These are phyloP conservation scores for Branchipolynoe longqiensis DNA, from an alignment of 2,888 invertebrate species.

Conservation along the genomic window DNA sequence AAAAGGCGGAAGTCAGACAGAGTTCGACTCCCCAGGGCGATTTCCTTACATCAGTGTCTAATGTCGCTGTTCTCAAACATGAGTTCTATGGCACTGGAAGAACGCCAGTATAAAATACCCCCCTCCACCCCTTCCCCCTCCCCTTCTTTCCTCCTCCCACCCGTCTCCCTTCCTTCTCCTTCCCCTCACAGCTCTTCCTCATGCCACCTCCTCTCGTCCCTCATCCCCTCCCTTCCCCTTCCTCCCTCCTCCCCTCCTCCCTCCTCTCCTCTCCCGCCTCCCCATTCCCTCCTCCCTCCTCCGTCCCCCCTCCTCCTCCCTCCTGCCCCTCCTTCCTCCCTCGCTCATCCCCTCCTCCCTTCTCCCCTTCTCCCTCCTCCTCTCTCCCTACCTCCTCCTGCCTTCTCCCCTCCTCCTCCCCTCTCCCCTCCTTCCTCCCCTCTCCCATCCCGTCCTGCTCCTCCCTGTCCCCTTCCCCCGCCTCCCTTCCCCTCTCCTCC, in stretches of 20 bases:
- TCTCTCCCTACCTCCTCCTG: not conserved
- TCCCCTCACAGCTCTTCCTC: not conserved
- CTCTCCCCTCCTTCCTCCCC: slow-evolving; percentile 12
- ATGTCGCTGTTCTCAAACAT: too few relatives aligned
- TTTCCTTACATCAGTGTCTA: too few relatives aligned
- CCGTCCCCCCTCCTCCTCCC: not conserved
- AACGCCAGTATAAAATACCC: too few relatives aligned
- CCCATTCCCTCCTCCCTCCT: not conserved
- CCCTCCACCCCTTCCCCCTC: not conserved
- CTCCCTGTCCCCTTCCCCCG: too few relatives aligned
- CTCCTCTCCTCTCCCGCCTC: not conserved
- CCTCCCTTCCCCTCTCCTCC: too few relatives aligned
- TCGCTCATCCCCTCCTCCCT: not conserved
- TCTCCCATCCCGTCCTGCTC: slow-evolving; percentile 6
- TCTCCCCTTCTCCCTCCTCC: not conserved
- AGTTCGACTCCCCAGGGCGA: too few relatives aligned
- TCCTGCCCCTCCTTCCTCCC: not conserved
- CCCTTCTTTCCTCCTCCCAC: not conserved
- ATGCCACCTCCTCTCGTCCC: not conserved
- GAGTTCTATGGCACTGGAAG: too few relatives aligned
- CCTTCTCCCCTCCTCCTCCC: slow-evolving; percentile 12
- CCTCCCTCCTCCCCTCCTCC: not conserved
- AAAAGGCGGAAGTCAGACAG: too few relatives aligned
- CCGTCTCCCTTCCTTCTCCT: not conserved
- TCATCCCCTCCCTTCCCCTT: slow-evolving; percentile 8